These are phyloP conservation scores for Omphaloscelis lunosa DNA, from an alignment of 2,888 invertebrate species.

Conservation along the genomic window DNA sequence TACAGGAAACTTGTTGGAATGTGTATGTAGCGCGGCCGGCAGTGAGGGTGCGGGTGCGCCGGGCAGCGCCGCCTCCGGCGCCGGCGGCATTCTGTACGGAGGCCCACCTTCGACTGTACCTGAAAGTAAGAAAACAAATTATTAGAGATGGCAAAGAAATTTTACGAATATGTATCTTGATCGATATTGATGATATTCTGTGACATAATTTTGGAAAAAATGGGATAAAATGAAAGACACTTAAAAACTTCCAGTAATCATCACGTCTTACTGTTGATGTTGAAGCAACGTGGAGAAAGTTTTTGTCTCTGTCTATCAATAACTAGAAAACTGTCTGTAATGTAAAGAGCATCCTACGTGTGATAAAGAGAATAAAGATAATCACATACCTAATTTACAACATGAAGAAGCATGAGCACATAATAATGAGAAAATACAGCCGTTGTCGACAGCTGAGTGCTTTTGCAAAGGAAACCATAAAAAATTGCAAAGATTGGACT, in stretches of 20 bases:
- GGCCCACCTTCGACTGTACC: conserved; percentile 84
- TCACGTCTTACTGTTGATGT: not conserved
- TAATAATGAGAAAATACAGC: conserved; percentile 56
- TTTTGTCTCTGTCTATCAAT: not conserved
- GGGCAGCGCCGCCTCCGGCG: conserved; percentile 91
- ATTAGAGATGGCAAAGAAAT: not conserved
- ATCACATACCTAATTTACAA: conserved; percentile 31
- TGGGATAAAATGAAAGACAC: not conserved
- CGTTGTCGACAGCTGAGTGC: conserved; percentile 48
- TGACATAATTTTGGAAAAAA: not conserved
- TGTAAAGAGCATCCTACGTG: too few species aligned
- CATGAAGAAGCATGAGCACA: conserved; percentile 25
- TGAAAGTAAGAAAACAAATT: conserved; percentile 61
- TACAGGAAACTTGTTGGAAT: conserved; percentile 95
- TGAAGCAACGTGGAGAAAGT: not conserved
- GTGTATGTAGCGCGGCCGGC: conserved; percentile 92
- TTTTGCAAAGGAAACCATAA: conserved; percentile 58
- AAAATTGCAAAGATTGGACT: conserved; percentile 61
- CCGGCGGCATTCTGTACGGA: conserved; percentile 93
- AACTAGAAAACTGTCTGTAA: not conserved
- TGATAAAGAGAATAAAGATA: conserved; percentile 19
- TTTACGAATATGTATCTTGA: not conserved
- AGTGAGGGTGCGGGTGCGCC: conserved; percentile 88
- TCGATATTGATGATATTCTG: not conserved
- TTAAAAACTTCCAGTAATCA: not conserved